Base-by-base conservation (phyloP, 2,888 invertebrate species). In the Erynnis tages region DNA sequence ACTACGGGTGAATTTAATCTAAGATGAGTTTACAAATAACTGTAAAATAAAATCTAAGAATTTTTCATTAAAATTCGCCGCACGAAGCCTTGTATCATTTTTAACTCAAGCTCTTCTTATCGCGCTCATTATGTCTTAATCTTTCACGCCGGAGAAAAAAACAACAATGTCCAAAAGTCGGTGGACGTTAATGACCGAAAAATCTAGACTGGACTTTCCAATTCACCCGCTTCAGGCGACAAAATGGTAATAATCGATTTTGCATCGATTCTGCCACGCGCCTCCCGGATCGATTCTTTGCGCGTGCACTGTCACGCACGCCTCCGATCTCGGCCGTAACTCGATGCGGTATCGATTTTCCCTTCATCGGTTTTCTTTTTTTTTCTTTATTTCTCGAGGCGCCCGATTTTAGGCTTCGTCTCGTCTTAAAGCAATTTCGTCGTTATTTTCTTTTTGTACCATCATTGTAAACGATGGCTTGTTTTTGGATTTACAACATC, bases 301-400 rank as follows among this genome's bases (percentile, higher is more conserved):
- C 80, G 76, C 81, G 76, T 73, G 78, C 72, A 63, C 65, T 71
- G 82, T 81, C 78, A 86, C 83, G 86, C 86, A 84, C 84, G 85
- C 74, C 70, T 10, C 68, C 60, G 58, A 58, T 66, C 65, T 65
- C 70, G 74, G 72, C 70, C 69, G 67, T 72, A 14, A 49, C 50
- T 43, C 43, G 50, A 50, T 35, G 71, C 78, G 76, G 77, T 76
- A 79, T 78, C 73, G 79, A 72, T 73, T 71, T 79, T 75, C 72
- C 72, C 41, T 66, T 66, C 54, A 63, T 62, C 58, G 58, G 63
- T 64, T 66, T 61, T 62, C 62, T 56, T 57, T 49, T 71, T 71
- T 66, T 69, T 65, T 69, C 66, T 59, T 56, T 50, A 61, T 69
- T 70, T 73, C 73, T 62, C 65, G 60, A 54, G 64, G 67, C 65